A percentile compares a stretch with the other conserved stretches of the same genome.
Conservation (phyloP, 1,140 invertebrate species). For the Globodera rostochiensis region DNA sequence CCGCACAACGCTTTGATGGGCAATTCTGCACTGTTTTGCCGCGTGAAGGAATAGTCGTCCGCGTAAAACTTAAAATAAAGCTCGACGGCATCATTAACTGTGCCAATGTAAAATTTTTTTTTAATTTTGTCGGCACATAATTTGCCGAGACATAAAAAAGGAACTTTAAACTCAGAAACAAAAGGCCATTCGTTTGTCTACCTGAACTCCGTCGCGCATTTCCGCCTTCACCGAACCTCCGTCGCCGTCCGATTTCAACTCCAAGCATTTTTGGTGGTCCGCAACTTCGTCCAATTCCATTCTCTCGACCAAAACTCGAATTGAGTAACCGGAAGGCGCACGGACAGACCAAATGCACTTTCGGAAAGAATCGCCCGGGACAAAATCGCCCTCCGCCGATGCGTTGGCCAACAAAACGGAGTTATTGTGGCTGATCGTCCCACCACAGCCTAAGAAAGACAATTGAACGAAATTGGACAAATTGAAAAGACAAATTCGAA, state of each 20-base stretch:
- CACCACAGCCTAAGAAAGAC: constrained; percentile 50
- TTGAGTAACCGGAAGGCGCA: constrained; percentile 53
- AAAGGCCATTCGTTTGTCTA: not conserved
- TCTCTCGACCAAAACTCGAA: constrained; percentile 36
- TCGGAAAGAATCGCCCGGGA: constrained; percentile 23
- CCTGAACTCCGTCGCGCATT: constrained; percentile 26
- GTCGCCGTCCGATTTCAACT: constrained; percentile 10
- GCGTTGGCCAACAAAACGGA: constrained; percentile 36
- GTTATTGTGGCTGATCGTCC: constrained; percentile 42
- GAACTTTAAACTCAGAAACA: too few species aligned
- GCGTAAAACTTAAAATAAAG: constrained; percentile 34
- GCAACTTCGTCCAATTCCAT: constrained; percentile 9
- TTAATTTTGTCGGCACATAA: not conserved
- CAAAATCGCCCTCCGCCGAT: constrained; percentile 46
- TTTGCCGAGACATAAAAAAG: too few species aligned
- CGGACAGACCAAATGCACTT: constrained; percentile 54
- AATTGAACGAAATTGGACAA: not conserved
- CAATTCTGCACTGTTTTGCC: not conserved
- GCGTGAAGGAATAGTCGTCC: not conserved
- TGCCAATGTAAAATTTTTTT: not conserved
- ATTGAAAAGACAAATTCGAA: not conserved
- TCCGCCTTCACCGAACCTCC: not conserved
- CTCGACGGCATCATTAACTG: not conserved
- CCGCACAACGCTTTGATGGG: constrained; percentile 35
- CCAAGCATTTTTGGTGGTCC: constrained; percentile 20